phyloP scores from a whole-genome alignment of 1,140 invertebrate genomes.

The Cydia amplana region DNA sequence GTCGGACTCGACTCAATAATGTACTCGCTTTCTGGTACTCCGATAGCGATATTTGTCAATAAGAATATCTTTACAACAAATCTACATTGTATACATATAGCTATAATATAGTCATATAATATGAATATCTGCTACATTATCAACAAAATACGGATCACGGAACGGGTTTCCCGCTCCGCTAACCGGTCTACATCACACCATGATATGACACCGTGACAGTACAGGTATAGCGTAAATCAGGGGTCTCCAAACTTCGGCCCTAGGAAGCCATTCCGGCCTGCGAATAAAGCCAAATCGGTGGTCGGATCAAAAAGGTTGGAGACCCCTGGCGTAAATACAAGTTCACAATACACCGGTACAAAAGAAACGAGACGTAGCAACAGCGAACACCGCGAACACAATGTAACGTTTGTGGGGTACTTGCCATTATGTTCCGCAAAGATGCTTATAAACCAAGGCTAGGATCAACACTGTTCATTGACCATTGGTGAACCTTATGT shows the following conservation, averaged over 20 bases:
- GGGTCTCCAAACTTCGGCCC: too few species aligned
- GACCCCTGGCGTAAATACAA: background rate
- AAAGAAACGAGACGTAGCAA: slow-evolving; percentile 36
- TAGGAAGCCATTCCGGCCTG: background rate
- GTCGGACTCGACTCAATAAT: background rate
- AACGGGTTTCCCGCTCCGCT: slow-evolving; percentile 32
- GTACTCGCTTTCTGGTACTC: background rate
- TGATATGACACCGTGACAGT: slow-evolving; percentile 66
- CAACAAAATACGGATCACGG: slow-evolving; percentile 49
- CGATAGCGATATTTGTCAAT: slow-evolving; percentile 4
- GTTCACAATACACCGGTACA: slow-evolving; percentile 27
- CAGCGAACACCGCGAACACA: slow-evolving; percentile 30
- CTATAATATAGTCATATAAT: slow-evolving; percentile 41
- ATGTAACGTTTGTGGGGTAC: slow-evolving; percentile 18
- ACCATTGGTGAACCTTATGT: too few species aligned
- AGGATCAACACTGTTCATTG: too few species aligned
- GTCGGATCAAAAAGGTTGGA: too few species aligned
- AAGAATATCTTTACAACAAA: slow-evolving; percentile 53
- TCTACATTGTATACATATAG: slow-evolving; percentile 52
- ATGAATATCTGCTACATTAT: slow-evolving; percentile 48
- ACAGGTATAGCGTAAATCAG: slow-evolving; percentile 19
- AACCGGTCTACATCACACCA: slow-evolving; percentile 61
- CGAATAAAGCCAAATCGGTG: too few species aligned
- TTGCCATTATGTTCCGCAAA: background rate
- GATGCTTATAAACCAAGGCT: background rate